phyloP scores from a whole-genome alignment of 2,797 vertebrate species.

The Triplophysa yarkandensis region DNA sequence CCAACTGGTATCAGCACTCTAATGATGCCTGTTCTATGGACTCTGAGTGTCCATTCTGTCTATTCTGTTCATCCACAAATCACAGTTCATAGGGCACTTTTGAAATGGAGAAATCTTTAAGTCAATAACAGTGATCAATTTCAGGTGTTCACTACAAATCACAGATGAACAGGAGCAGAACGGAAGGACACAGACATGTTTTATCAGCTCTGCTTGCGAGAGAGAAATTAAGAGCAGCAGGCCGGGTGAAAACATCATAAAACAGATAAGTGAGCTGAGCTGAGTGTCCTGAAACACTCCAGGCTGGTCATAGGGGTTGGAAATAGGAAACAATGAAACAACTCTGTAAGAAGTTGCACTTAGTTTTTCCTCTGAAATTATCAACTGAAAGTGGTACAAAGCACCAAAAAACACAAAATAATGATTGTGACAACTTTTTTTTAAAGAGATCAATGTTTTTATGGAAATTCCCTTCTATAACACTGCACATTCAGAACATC shows the following conservation, averaged over 20 bases:
- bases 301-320: neutral
- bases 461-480: too few species aligned
- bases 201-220: neutral
- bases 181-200: slow-evolving; percentile 21
- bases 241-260: slow-evolving; percentile 56
- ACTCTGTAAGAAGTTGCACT: too few species aligned
- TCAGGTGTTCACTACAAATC: slow-evolving; percentile 27
- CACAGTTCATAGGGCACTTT: neutral
- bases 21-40: slow-evolving; percentile 9
- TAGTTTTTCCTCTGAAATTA: too few species aligned
- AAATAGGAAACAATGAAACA: neutral
- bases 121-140: slow-evolving; percentile 46
- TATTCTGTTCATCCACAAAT: slow-evolving; percentile 39
- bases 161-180: too few species aligned
- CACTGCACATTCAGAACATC: too few species aligned
- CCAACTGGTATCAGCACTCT: slow-evolving; percentile 9
- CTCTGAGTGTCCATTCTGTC: slow-evolving; percentile 1
- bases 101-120: slow-evolving; percentile 44
- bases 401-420: too few species aligned
- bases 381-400: too few species aligned
- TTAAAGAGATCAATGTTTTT: too few species aligned
- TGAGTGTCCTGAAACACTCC: slow-evolving; percentile 45
- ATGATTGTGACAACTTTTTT: too few species aligned
- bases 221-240: slow-evolving; percentile 49
- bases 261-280: slow-evolving; percentile 54